phyloP scores from a whole-genome alignment of 2,113 vertebrate species.

The Ptilorrhoa leucosticta region DNA sequence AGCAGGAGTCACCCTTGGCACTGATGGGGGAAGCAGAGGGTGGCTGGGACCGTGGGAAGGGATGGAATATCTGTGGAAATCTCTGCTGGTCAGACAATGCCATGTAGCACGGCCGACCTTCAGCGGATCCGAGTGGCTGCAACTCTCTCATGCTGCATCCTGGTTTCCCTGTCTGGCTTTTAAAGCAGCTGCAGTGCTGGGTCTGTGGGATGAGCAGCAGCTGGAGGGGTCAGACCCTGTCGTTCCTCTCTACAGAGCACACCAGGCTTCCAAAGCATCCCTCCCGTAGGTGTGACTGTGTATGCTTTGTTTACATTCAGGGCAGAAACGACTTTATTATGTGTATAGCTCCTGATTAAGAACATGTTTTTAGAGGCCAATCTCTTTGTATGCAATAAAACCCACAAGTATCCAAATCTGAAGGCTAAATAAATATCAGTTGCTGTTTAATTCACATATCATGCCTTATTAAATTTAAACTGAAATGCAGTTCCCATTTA shows the following conservation, averaged over 20 bases:
- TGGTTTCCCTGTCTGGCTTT: not conserved
- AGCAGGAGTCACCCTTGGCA: not conserved
- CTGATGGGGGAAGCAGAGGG: not conserved
- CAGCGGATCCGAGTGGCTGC: not conserved
- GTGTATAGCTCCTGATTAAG: not conserved
- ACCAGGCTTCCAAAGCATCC: not conserved
- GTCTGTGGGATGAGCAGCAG: not conserved
- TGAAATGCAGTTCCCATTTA: not conserved
- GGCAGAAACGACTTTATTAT: not conserved
- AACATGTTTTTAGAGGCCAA: not conserved
- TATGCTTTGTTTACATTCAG: not conserved
- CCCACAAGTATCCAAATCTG: not conserved
- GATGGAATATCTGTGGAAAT: not conserved
- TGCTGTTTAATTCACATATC: conserved; percentile 18
- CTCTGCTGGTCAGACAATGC: not conserved
- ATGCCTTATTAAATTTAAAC: conserved; percentile 34
- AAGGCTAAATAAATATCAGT: conserved; percentile 19
- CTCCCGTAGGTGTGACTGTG: not conserved
- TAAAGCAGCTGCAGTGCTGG: not conserved
- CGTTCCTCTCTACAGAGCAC: not conserved
- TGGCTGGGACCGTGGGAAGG: not conserved
- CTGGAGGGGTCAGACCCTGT: fast-evolving
- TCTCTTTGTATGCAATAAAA: not conserved
- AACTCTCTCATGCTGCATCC: fast-evolving
- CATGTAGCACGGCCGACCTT: fast-evolving